phyloP scores from a whole-genome alignment of 2,888 invertebrate genomes.

The Eudemis profundana region DNA sequence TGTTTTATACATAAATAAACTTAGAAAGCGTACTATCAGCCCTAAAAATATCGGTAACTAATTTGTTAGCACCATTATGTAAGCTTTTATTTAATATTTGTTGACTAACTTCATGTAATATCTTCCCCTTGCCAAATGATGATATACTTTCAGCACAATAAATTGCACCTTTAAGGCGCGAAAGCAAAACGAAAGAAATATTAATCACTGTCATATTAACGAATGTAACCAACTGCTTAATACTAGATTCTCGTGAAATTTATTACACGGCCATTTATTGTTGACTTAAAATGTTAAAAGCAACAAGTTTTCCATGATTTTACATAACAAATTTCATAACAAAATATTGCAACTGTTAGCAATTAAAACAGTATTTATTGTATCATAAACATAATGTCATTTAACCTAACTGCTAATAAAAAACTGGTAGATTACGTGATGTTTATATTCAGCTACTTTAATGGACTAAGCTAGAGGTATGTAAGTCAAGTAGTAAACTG shows the following conservation, averaged over 20 bases:
- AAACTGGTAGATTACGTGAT: conserved; percentile 7
- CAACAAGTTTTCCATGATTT: conserved; percentile 2
- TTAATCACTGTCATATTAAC: background rate
- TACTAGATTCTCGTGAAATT: background rate
- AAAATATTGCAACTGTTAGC: background rate
- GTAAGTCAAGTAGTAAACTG: background rate
- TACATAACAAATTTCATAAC: background rate
- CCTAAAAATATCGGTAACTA: too few relatives aligned
- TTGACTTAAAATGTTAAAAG: background rate
- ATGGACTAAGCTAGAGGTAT: conserved; percentile 1
- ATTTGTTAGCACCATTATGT: too few relatives aligned
- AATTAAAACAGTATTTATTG: conserved; percentile 29
- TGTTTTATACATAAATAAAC: too few relatives aligned
- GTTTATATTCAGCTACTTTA: background rate
- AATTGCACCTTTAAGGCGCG: too few relatives aligned
- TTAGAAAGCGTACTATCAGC: too few relatives aligned
- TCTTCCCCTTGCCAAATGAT: too few relatives aligned
- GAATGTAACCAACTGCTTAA: background rate
- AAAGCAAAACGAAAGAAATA: too few relatives aligned
- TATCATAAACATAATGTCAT: conserved; percentile 5
- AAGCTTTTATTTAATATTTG: too few relatives aligned
- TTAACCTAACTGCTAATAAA: background rate
- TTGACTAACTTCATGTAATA: too few relatives aligned
- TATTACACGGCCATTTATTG: background rate
- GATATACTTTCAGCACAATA: too few relatives aligned